phyloP scores from a whole-genome alignment of 2,113 vertebrate species.

The Ranitomeya imitator region DNA sequence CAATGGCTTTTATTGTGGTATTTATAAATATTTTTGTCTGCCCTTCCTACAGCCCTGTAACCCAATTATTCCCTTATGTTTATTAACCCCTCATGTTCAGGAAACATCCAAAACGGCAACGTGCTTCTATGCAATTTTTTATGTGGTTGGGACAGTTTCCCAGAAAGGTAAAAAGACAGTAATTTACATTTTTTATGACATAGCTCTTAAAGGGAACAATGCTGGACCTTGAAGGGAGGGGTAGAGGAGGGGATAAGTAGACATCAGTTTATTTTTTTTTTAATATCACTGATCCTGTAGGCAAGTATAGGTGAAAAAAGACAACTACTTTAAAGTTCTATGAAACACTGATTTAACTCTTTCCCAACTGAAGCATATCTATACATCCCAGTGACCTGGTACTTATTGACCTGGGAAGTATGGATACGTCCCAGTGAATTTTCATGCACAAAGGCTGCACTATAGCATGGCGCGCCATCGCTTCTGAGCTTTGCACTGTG shows the following conservation, averaged over 20 bases:
- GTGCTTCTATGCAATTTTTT: neutral
- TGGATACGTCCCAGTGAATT: too few relatives aligned
- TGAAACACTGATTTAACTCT: too few relatives aligned
- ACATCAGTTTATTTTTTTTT: neutral
- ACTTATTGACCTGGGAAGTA: too few relatives aligned
- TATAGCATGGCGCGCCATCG: too few relatives aligned
- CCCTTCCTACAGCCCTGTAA: conserved; percentile 66
- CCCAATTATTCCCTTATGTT: conserved; percentile 65
- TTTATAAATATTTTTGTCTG: conserved; percentile 61
- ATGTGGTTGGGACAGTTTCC: neutral
- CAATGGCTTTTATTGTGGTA: conserved; percentile 62
- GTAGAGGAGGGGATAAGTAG: too few relatives aligned
- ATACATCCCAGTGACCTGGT: too few relatives aligned
- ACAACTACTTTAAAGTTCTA: too few relatives aligned
- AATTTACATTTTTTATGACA: neutral
- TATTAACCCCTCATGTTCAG: conserved; percentile 44
- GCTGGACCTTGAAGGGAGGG: too few relatives aligned
- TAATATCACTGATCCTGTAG: neutral
- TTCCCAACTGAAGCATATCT: too few relatives aligned
- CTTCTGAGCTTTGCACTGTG: too few relatives aligned
- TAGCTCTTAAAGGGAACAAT: neutral
- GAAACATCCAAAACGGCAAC: neutral
- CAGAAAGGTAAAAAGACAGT: neutral
- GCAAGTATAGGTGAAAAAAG: too few relatives aligned
- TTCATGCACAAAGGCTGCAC: too few relatives aligned